These are phyloP conservation scores for Mustela lutreola DNA, from an alignment of 2,113 vertebrate genomes.

Conservation along the genomic window DNA sequence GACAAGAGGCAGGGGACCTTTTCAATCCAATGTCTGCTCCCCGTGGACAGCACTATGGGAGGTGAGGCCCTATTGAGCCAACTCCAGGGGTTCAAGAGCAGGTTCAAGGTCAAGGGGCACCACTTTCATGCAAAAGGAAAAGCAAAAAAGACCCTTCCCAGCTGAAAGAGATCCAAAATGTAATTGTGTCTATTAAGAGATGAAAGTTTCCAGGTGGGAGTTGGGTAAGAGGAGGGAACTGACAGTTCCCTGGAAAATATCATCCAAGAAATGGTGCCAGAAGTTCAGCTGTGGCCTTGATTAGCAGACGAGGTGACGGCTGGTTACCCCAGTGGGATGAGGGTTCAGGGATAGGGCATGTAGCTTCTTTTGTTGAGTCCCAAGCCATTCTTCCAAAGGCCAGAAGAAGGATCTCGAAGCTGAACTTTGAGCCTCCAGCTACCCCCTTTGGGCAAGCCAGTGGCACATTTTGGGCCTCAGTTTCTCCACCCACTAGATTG, in stretches of 20 bases:
- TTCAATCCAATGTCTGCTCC: background rate
- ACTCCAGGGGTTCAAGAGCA: background rate
- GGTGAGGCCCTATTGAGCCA: background rate
- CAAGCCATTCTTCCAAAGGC: background rate
- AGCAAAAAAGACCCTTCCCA: background rate
- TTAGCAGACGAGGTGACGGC: rapidly evolving
- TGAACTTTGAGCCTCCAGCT: background rate
- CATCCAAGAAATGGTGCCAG: background rate
- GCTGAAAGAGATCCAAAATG: background rate
- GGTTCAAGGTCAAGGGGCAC: background rate
- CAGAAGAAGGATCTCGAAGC: background rate
- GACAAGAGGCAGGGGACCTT: background rate
- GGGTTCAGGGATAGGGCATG: background rate
- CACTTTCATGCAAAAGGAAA: background rate
- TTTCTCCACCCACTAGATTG: background rate
- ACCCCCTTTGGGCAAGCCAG: background rate
- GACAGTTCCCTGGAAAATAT: background rate
- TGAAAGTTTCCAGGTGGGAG: background rate
- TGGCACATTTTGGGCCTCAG: background rate
- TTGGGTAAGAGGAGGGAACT: background rate
- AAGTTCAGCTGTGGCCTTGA: background rate
- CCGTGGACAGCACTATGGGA: too few species aligned
- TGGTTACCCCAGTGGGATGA: background rate
- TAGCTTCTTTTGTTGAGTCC: background rate
- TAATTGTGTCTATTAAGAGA: background rate